These are phyloP conservation scores for Bradypus variegatus DNA, from an alignment of 2,797 vertebrate genomes.

Conservation along the genomic window DNA sequence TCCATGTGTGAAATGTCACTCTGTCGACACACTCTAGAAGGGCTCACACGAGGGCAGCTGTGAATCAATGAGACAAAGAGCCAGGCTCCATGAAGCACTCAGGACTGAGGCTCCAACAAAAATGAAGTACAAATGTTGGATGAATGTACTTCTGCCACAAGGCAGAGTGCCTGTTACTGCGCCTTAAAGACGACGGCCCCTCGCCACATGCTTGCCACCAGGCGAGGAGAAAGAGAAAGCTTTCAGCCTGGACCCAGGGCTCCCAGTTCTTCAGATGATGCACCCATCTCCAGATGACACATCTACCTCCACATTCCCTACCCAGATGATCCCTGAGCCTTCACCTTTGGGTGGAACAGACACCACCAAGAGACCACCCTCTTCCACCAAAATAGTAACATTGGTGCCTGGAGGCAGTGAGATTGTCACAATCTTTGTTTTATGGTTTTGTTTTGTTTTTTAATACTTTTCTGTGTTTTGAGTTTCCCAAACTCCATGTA, in stretches of 20 bases:
- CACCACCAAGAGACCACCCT: too few species aligned
- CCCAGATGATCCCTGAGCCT: background rate
- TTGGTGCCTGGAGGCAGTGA: background rate
- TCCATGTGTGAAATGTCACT: background rate
- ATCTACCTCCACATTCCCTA: background rate
- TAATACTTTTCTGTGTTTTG: background rate
- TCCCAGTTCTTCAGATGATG: background rate
- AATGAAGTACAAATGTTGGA: constrained; percentile 35
- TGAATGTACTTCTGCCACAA: background rate
- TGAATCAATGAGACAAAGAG: background rate
- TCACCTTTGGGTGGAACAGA: background rate
- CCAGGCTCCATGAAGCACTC: background rate
- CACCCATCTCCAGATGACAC: background rate
- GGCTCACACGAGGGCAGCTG: background rate
- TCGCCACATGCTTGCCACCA: background rate
- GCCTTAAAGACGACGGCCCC: background rate
- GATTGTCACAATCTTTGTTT: too few species aligned
- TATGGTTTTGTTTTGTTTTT: too few species aligned
- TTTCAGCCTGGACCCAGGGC: background rate
- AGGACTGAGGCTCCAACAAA: constrained; percentile 7
- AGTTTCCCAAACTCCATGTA: background rate
- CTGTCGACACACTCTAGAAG: background rate
- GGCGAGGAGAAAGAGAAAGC: too few species aligned
- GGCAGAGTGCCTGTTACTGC: background rate
- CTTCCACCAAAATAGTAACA: background rate